Conservation (phyloP, 2,113 vertebrate genomes). For the Caranx ignobilis region DNA sequence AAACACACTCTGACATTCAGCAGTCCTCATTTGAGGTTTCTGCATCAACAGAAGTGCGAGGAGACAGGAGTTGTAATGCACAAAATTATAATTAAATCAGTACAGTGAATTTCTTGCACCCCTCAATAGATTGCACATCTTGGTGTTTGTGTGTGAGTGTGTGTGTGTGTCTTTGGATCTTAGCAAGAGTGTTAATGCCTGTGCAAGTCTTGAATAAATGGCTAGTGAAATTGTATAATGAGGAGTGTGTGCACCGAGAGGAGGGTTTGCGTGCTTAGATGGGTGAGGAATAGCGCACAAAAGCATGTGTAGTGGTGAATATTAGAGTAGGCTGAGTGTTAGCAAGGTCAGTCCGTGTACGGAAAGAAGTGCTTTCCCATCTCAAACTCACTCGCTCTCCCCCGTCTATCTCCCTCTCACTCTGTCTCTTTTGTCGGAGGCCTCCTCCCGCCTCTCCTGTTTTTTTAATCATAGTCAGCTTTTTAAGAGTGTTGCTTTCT, state of each 20-base stretch:
- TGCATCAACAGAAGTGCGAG: constrained; percentile 37
- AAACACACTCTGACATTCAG: constrained; percentile 91
- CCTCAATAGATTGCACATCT: constrained; percentile 4
- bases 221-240: constrained; percentile 46
- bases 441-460: constrained; percentile 29
- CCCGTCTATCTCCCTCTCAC: constrained; percentile 19
- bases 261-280: constrained; percentile 53
- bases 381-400: constrained; percentile 43
- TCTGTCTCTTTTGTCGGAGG: constrained; percentile 40
- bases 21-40: constrained; percentile 89
- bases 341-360: constrained; percentile 60
- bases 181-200: constrained; percentile 26
- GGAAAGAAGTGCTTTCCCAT: constrained; percentile 59
- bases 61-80: constrained; percentile 32
- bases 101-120: constrained; percentile 24
- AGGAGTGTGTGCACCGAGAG: constrained; percentile 46
- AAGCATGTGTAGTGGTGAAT: constrained; percentile 75
- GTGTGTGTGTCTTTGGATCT: constrained; percentile 25
- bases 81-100: constrained; percentile 64
- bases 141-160: constrained; percentile 21
- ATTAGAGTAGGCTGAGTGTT: constrained; percentile 62
- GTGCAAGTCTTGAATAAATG: constrained; percentile 25
- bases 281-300: constrained; percentile 55
- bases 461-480: constrained; percentile 59
- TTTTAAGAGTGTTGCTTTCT: constrained; percentile 59